Percentiles rank a stretch among this genome's conserved stretches.
These are phyloP conservation scores for Ceratotherium simum DNA, from an alignment of 2,113 vertebrate genomes.

Conservation along the genomic window DNA sequence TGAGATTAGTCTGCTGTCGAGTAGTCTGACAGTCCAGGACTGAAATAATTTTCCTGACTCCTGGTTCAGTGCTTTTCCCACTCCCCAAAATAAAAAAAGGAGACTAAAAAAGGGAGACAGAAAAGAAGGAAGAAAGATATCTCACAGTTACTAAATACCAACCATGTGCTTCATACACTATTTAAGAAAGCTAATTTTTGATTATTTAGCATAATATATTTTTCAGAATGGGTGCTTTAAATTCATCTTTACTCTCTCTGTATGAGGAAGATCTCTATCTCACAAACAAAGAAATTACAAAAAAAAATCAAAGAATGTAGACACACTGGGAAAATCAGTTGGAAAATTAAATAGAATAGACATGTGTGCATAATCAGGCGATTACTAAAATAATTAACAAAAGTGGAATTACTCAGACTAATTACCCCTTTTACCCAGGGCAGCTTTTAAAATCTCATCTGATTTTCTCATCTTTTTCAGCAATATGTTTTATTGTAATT, in stretches of 20 bases:
- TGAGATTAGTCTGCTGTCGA: not conserved
- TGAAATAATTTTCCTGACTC: not conserved
- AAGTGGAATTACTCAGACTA: not conserved
- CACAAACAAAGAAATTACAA: constrained; percentile 37
- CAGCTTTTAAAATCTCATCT: not conserved
- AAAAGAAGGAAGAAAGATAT: not conserved
- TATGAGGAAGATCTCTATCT: constrained; percentile 18
- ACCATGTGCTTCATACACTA: not conserved
- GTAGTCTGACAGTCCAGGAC: not conserved
- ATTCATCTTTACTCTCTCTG: not conserved
- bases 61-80: not conserved
- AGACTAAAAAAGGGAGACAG: not conserved
- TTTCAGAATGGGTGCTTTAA: constrained; percentile 35
- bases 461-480: constrained; percentile 1
- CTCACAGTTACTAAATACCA: not conserved
- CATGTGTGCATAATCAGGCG: not conserved
- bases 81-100: not conserved
- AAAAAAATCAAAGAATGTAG: not conserved
- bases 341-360: constrained; percentile 2
- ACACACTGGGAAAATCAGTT: not conserved
- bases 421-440: not conserved
- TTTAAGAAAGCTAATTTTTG: not conserved
- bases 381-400: not conserved
- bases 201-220: not conserved
- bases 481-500: not conserved